A percentile compares a stretch with the other conserved stretches of the same genome.
Conservation (phyloP, 2,113 vertebrate genomes). For the Meles meles region DNA sequence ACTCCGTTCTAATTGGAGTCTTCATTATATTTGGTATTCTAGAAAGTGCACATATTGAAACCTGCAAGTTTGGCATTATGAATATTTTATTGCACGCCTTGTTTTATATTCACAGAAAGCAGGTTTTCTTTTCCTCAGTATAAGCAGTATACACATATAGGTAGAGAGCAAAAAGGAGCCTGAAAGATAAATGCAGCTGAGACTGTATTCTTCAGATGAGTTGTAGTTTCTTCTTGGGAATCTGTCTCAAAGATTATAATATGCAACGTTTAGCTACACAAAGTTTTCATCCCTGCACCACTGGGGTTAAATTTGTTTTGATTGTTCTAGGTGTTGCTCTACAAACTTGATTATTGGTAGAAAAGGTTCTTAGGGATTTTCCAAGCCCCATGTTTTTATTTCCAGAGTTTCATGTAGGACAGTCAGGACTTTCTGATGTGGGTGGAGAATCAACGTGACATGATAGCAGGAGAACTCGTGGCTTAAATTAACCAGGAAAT, state of each 20-base stretch:
- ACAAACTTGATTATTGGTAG: not conserved
- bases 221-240: not conserved
- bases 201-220: not conserved
- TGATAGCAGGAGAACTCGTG: not conserved
- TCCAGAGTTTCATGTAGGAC: not conserved
- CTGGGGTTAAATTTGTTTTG: not conserved
- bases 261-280: not conserved
- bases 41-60: conserved; percentile 45
- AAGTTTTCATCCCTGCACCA: not conserved
- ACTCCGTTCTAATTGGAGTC: conserved; percentile 43
- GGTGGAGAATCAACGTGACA: not conserved
- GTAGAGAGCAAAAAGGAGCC: not conserved
- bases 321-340: not conserved
- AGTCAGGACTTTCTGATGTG: not conserved
- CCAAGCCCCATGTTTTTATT: not conserved
- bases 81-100: conserved; percentile 65
- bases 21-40: conserved; percentile 65
- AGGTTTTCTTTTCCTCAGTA: conserved; percentile 31
- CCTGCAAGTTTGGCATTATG: conserved; percentile 42
- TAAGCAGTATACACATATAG: not conserved
- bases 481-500: not conserved
- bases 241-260: not conserved
- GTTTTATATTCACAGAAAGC: conserved; percentile 51
- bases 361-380: not conserved
- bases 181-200: not conserved